These are phyloP conservation scores for Folsomia manolachei DNA, from an alignment of 2,888 invertebrate species.

Conservation along the genomic window DNA sequence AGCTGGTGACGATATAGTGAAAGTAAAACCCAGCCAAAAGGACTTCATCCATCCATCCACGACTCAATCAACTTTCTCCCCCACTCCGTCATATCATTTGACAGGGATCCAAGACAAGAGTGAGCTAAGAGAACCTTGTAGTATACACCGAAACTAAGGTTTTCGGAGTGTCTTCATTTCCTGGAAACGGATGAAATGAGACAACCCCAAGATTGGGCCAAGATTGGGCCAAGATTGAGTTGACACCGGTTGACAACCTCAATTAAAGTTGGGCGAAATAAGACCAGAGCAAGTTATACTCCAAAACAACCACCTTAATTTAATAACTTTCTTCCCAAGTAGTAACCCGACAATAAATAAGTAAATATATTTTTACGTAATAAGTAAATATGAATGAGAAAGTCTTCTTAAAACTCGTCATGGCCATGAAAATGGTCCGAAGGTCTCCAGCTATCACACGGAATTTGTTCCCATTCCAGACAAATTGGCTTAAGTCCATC, in stretches of 20 bases:
- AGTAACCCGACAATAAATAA: conserved; percentile 1
- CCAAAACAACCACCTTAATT: not conserved
- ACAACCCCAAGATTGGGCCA: too few species aligned
- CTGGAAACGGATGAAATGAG: not conserved
- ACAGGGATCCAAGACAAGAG: not conserved
- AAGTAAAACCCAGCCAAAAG: too few species aligned
- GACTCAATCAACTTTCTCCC: conserved; percentile 24
- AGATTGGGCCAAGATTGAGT: not conserved
- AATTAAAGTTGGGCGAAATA: not conserved
- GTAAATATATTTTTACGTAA: conserved; percentile 2
- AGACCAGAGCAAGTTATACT: not conserved
- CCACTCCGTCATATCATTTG: not conserved
- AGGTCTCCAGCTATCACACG: conserved; percentile 42
- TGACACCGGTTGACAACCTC: not conserved
- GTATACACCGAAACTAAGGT: too few species aligned
- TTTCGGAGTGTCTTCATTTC: not conserved
- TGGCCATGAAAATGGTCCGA: not conserved
- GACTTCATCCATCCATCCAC: not conserved
- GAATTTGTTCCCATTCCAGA: conserved; percentile 48
- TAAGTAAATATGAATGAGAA: not conserved
- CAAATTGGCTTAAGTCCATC: conserved; percentile 47
- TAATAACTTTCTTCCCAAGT: not conserved
- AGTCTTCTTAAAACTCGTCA: conserved; percentile 4
- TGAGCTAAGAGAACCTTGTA: too few species aligned
- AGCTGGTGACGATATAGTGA: too few species aligned